These are phyloP conservation scores for Denticeps clupeoides DNA, from an alignment of 2,797 vertebrate genomes.

Conservation along the genomic window DNA sequence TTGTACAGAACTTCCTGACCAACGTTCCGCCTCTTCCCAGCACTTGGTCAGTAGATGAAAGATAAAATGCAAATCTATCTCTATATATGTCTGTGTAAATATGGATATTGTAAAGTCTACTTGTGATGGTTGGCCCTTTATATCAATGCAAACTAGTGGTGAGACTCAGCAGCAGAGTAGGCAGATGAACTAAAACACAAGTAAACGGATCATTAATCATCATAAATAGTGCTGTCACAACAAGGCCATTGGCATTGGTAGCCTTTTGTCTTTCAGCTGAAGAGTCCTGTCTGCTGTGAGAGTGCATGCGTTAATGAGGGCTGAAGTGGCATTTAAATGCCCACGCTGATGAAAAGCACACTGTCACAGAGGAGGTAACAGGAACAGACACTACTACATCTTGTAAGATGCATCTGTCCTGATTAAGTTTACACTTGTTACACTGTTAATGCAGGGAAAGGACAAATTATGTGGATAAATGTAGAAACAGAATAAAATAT, in stretches of 20 bases:
- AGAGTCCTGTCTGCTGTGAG: conserved; percentile 60
- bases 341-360: conserved; percentile 55
- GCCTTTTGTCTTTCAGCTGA: conserved; percentile 67
- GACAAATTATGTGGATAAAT: too few species aligned
- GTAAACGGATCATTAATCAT: conserved; percentile 91
- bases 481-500: too few species aligned
- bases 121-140: conserved; percentile 77
- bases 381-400: neutral
- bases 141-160: conserved; percentile 87
- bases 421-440: too few species aligned
- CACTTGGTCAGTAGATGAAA: too few species aligned
- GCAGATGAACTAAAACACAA: conserved; percentile 85
- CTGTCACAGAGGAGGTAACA: neutral
- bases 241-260: conserved; percentile 58
- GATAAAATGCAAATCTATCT: too few species aligned
- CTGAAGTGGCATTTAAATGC: conserved; percentile 80
- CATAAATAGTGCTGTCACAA: conserved; percentile 81
- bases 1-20: too few species aligned
- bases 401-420: neutral
- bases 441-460: too few species aligned
- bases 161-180: conserved; percentile 76
- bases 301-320: conserved; percentile 83
- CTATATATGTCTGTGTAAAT: too few species aligned
- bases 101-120: too few species aligned
- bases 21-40: too few species aligned